A percentile compares a stretch with the other conserved stretches of the same genome.
These are phyloP conservation scores for Enteromius unitaeniatus DNA, from an alignment of 2,797 vertebrate genomes.

Conservation along the genomic window DNA sequence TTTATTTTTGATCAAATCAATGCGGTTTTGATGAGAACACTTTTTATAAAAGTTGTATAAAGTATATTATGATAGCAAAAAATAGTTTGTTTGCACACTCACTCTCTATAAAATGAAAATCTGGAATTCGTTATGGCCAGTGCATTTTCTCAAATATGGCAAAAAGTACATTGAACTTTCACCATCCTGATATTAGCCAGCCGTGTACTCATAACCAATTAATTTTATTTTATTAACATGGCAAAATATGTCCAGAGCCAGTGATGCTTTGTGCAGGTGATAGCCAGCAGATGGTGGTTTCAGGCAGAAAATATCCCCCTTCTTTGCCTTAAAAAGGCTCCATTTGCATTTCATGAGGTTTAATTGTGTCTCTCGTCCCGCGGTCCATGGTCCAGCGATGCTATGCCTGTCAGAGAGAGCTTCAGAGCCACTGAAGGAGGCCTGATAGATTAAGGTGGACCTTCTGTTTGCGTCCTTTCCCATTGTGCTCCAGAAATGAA, in stretches of 20 bases:
- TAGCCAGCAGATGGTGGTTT: slow-evolving; percentile 91
- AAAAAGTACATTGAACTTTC: slow-evolving; percentile 44
- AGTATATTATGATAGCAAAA: neutral
- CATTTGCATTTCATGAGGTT: slow-evolving; percentile 98
- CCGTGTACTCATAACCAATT: slow-evolving; percentile 65
- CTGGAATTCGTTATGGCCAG: neutral
- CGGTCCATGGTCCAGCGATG: slow-evolving; percentile 73
- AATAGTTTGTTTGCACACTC: neutral
- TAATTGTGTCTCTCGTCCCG: slow-evolving; percentile 81
- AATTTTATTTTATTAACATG: slow-evolving; percentile 83
- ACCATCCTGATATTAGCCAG: slow-evolving; percentile 70
- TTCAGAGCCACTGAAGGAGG: slow-evolving; percentile 69
- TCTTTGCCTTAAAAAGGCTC: slow-evolving; percentile 74
- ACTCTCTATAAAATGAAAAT: neutral
- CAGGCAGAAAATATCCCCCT: slow-evolving; percentile 54
- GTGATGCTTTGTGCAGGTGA: slow-evolving; percentile 76
- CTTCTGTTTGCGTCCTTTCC: slow-evolving; percentile 84
- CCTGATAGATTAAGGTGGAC: slow-evolving; percentile 90
- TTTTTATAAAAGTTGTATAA: neutral
- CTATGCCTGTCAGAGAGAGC: slow-evolving; percentile 85
- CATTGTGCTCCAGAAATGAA: slow-evolving; percentile 86
- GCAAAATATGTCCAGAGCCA: slow-evolving; percentile 84
- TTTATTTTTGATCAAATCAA: neutral
- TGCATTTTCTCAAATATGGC: neutral
- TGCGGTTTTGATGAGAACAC: neutral